phyloP scores from a whole-genome alignment of 2,888 invertebrate species.

The Erannis defoliaria region DNA sequence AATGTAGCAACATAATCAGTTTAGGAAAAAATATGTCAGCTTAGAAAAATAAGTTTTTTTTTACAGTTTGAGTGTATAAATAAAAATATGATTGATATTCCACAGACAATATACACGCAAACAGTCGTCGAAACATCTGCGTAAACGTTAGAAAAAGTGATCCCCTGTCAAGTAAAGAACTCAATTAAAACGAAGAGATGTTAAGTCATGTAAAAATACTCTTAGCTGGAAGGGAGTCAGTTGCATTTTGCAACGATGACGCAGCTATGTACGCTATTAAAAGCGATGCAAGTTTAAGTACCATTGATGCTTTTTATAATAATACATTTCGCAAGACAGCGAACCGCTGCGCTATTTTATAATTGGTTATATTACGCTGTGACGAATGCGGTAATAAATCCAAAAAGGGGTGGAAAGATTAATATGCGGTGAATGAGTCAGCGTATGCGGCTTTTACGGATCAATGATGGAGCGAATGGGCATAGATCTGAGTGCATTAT shows the following conservation, averaged over 20 bases:
- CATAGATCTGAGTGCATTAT: constrained; percentile 33
- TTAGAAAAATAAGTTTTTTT: neutral
- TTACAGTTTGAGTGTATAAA: neutral
- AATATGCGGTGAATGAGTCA: constrained; percentile 68
- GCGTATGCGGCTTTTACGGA: constrained; percentile 62
- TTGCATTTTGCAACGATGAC: constrained; percentile 58
- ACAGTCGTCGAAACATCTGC: constrained; percentile 45
- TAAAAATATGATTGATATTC: constrained; percentile 14
- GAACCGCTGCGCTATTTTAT: constrained; percentile 56
- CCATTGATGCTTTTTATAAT: constrained; percentile 60
- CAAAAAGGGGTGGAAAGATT: constrained; percentile 67
- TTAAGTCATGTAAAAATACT: constrained; percentile 53
- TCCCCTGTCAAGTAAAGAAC: constrained; percentile 45
- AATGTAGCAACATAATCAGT: constrained; percentile 6
- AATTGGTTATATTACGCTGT: constrained; percentile 66
- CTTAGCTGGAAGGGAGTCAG: constrained; percentile 48
- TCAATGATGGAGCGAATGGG: constrained; percentile 50
- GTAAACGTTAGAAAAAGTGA: constrained; percentile 47
- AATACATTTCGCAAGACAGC: constrained; percentile 58
- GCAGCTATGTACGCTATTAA: constrained; percentile 55
- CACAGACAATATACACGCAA: constrained; percentile 11
- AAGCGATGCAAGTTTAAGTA: constrained; percentile 54
- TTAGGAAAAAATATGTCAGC: neutral
- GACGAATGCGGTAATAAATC: constrained; percentile 68
- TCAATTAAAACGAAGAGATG: constrained; percentile 59